Conservation (phyloP, 2,797 vertebrate genomes). For the Leuciscus waleckii region DNA sequence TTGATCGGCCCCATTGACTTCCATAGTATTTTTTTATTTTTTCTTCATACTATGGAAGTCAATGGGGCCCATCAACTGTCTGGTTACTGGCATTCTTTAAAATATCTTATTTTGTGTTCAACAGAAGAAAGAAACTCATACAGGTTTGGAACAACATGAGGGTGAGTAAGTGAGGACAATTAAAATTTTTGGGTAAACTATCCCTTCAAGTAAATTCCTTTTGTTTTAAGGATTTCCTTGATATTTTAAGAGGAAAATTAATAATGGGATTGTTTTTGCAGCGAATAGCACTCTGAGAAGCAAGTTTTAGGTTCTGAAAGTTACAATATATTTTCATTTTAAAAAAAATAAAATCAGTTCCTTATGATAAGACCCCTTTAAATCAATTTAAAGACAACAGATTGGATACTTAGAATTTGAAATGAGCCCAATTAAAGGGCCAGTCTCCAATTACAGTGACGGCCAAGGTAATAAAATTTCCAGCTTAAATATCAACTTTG, state of each 20-base stretch:
- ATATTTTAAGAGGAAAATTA: neutral
- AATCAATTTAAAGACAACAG: neutral
- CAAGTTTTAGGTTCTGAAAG: neutral
- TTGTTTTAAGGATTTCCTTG: neutral
- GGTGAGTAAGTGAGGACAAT: too few relatives aligned
- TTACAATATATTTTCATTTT: neutral
- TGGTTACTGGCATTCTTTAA: too few relatives aligned
- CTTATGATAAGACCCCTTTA: neutral
- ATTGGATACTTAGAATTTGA: neutral
- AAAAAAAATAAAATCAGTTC: neutral
- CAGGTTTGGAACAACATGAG: neutral
- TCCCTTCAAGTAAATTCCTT: neutral
- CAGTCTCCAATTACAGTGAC: constrained; percentile 14
- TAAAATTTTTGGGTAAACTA: accelerated
- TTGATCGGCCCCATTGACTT: too few relatives aligned
- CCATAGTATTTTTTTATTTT: too few relatives aligned
- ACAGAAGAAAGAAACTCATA: too few relatives aligned
- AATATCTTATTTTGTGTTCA: neutral
- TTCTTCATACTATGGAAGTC: too few relatives aligned
- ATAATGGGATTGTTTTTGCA: neutral
- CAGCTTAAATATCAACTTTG: neutral
- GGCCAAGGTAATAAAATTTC: neutral
- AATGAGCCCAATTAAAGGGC: neutral
- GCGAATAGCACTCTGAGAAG: neutral
- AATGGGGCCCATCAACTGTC: too few relatives aligned